Conservation (phyloP, 2,113 vertebrate species). For the Burhinus oedicnemus region DNA sequence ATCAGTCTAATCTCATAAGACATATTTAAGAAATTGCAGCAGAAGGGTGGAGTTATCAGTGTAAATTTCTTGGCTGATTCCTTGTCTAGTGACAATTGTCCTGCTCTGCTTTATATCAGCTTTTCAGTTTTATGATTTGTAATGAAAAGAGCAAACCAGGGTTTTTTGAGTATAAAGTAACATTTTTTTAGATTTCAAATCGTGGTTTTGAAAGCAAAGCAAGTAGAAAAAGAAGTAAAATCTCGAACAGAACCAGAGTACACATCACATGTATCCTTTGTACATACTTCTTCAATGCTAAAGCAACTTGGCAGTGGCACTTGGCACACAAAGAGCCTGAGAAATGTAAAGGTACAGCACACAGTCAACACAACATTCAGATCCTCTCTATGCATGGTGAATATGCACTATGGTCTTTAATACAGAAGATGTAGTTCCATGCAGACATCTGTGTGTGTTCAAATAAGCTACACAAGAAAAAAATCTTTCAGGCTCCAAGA, state of each 20-base stretch:
- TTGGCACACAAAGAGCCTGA: neutral
- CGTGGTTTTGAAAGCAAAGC: neutral
- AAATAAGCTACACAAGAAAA: neutral
- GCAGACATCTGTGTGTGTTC: neutral
- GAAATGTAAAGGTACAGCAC: neutral
- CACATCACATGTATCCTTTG: neutral
- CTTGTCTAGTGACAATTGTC: neutral
- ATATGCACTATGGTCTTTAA: neutral
- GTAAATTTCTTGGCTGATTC: neutral
- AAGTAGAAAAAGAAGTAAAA: neutral
- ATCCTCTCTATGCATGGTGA: neutral
- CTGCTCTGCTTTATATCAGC: neutral
- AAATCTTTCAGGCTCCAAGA: neutral
- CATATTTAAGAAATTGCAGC: constrained; percentile 26
- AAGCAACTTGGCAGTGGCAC: neutral
- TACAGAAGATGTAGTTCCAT: neutral
- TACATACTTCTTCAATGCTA: neutral
- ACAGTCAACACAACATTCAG: neutral
- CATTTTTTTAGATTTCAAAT: neutral
- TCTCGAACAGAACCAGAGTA: neutral
- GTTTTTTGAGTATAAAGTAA: neutral
- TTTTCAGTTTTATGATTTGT: neutral
- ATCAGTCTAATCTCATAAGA: neutral
- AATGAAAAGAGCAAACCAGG: neutral
- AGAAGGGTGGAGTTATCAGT: constrained; percentile 4